Conservation (phyloP, 2,888 invertebrate genomes). For the Vanessa cardui region DNA sequence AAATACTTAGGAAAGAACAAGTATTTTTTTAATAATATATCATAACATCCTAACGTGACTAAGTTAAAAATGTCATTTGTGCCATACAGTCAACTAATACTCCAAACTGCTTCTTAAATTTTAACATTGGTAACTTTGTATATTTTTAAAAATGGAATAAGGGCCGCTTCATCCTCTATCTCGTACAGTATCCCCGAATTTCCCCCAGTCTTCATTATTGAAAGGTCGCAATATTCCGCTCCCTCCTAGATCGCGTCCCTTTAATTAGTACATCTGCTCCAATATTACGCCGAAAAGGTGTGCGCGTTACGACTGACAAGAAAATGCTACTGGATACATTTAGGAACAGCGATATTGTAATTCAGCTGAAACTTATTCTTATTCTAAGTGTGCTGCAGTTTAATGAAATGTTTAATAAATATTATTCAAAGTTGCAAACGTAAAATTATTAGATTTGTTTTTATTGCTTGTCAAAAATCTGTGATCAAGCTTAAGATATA, state of each 20-base stretch:
- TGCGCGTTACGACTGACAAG: conserved; percentile 55
- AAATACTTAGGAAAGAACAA: no score
- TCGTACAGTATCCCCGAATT: conserved; percentile 37
- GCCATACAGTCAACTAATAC: neutral
- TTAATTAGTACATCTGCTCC: conserved; percentile 79
- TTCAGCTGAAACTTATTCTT: neutral
- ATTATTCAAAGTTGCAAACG: neutral
- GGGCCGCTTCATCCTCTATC: conserved; percentile 34
- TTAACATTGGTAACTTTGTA: neutral
- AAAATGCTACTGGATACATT: conserved; percentile 47
- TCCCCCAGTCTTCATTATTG: conserved; percentile 75
- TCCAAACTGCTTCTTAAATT: neutral
- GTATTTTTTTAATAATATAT: neutral
- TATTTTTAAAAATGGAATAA: neutral
- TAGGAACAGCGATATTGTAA: conserved; percentile 25
- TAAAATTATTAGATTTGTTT: no score
- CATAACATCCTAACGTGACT: neutral
- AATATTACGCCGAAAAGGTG: conserved; percentile 77
- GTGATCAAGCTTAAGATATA: no score
- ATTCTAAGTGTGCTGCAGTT: neutral
- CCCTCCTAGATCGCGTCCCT: conserved; percentile 66
- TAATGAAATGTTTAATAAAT: neutral
- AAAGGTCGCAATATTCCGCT: conserved; percentile 72
- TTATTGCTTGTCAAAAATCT: no score
- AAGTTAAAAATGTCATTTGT: no score